A percentile compares a stretch with the other conserved stretches of the same genome.
Conservation (phyloP, 2,888 invertebrate species). For the Parnassius mnemosyne region DNA sequence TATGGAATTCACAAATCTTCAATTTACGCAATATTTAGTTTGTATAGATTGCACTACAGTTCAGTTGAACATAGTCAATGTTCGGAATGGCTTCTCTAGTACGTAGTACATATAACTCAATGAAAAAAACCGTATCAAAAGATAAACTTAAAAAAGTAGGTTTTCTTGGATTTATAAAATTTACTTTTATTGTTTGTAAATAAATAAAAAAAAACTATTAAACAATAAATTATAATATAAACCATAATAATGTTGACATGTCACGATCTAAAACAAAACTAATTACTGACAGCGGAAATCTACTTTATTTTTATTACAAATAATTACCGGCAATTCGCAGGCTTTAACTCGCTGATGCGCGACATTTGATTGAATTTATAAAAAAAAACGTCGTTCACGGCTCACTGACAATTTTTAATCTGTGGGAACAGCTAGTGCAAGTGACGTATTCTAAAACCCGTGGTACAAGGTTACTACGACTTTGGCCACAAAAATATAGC, state of each 20-base stretch:
- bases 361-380: slow-evolving; percentile 7
- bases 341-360: slow-evolving; percentile 4
- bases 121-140: no score
- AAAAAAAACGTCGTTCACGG: not conserved
- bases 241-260: not conserved
- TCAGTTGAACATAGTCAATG: no score
- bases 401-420: slow-evolving; percentile 14
- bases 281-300: slow-evolving; percentile 9
- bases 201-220: not conserved
- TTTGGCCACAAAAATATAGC: slow-evolving; percentile 11
- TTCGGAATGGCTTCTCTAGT: no score
- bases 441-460: no score
- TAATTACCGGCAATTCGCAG: slow-evolving; percentile 6
- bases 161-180: not conserved
- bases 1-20: no score
- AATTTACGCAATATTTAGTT: no score
- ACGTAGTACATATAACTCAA: no score
- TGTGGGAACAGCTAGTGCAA: slow-evolving; percentile 5
- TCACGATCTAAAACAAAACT: slow-evolving; percentile 9
- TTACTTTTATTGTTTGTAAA: no score
- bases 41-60: no score
- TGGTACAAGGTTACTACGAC: not conserved
- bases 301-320: slow-evolving; percentile 12
- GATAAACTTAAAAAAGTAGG: no score
- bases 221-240: not conserved